Evolutionary conservation across 1,140 invertebrate genomes (phyloP), one percentile per base, ranked within the genome.

Genomic region (Halesus radiatus): DNA sequence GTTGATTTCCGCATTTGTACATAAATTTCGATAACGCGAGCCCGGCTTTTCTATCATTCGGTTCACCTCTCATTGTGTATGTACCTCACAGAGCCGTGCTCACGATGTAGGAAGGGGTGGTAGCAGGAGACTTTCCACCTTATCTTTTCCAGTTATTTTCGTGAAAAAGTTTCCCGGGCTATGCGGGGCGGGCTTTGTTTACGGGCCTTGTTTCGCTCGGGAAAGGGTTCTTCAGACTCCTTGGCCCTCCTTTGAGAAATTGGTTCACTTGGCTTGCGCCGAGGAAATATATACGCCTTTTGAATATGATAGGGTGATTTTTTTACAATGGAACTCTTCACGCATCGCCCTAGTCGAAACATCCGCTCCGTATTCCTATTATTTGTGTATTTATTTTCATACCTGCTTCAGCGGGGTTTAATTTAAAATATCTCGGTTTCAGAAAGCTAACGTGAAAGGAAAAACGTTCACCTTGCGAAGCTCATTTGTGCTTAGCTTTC

Each of bases 271-370:
- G 72, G 52, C 72, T 56, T 37, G 72, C 26, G 26, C n/a, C 26
- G 72, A 32, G 72, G 54, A 75, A 75, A 75, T 58, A 75, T 58
- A 56, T 75, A 75, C 72, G 72, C 22, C 26, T 53, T 58, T 58
- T 75, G 72, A 75, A 75, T 75, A 75, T 75, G 72, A 75, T 58
- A 75, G 52, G 72, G 72, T 58, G 72, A 75, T 75, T 58, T 56
- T 45, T 56, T 75, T 58, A 56, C 52, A 58, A 75, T 75, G 72
- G 18, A 75, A 37, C 26, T 75, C 53, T 58, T 58, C 53, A 73
- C 45, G 54, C 53, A 58, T 20, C 53, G 16, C 53, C 53, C 72
- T 18, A n/a, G 15, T 18, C 4, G 23, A 29, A 75, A 26, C 72
- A 75, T 75, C 72, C 54, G 16, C 26, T n/a, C n/a, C n/a, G 68